These are phyloP conservation scores for Sepiola atlantica DNA, from an alignment of 2,888 invertebrate species.

Conservation along the genomic window DNA sequence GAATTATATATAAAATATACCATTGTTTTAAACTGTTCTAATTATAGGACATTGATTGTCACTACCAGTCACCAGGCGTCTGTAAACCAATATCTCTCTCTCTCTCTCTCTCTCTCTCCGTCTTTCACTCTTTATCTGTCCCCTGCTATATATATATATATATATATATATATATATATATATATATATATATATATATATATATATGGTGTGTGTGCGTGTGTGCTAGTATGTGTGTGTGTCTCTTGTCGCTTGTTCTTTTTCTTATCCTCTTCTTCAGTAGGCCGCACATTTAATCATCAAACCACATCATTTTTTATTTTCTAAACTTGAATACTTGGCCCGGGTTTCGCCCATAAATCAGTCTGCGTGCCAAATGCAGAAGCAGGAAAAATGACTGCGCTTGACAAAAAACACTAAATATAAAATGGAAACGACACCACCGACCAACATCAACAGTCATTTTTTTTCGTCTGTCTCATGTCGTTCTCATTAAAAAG, in stretches of 20 bases:
- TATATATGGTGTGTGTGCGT: too few species aligned
- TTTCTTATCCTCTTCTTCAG: too few species aligned
- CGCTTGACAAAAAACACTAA: background rate
- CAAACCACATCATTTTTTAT: background rate
- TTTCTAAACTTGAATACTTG: background rate
- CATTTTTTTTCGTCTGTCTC: background rate
- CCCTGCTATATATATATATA: too few species aligned
- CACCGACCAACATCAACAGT: background rate
- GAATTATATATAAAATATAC: too few species aligned
- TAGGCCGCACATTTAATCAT: background rate
- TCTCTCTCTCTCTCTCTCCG: background rate
- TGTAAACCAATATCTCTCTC: too few species aligned
- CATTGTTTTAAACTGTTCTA: too few species aligned
- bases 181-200: background rate
- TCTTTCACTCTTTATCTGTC: background rate
- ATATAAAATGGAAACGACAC: background rate
- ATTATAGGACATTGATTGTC: too few species aligned
- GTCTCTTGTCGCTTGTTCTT: background rate
- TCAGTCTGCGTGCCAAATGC: background rate
- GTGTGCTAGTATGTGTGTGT: too few species aligned
- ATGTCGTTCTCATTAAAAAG: background rate
- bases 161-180: background rate
- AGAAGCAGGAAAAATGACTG: background rate
- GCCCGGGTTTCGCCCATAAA: background rate
- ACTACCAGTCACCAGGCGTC: too few species aligned